Conservation (phyloP, 2,888 invertebrate species). For the Torymus texanus region DNA sequence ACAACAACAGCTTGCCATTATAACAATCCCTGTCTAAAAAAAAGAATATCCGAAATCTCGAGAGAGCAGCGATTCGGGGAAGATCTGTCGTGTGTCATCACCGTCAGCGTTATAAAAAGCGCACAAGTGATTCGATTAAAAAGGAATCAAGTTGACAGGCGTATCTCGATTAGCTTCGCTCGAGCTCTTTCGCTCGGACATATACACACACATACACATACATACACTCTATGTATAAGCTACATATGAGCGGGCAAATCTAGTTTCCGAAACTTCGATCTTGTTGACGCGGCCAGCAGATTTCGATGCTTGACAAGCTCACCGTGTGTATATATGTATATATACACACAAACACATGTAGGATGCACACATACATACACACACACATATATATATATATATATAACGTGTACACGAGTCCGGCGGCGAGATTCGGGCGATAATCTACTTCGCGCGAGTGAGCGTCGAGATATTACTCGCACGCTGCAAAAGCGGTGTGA, state of each 20-base stretch:
- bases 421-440: conserved; percentile 41
- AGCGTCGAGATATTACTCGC: conserved; percentile 41
- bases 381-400: background rate
- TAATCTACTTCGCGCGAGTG: conserved; percentile 50
- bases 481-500: conserved; percentile 41
- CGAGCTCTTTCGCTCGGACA: conserved; percentile 24
- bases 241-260: conserved; percentile 31
- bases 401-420: conserved; percentile 15
- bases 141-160: conserved; percentile 38
- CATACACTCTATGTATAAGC: background rate
- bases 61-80: no score
- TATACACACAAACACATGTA: background rate
- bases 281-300: conserved; percentile 45
- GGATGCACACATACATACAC: background rate
- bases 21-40: no score
- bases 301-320: conserved; percentile 35
- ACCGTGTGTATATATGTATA: background rate
- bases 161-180: conserved; percentile 32
- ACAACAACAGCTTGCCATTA: no score
- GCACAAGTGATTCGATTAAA: conserved; percentile 40
- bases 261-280: conserved; percentile 54
- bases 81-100: background rate
- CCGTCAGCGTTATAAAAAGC: background rate
- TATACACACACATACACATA: no score
- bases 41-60: no score